Base-by-base conservation (phyloP, 2,113 vertebrate species). In the Podarcis raffonei region DNA sequence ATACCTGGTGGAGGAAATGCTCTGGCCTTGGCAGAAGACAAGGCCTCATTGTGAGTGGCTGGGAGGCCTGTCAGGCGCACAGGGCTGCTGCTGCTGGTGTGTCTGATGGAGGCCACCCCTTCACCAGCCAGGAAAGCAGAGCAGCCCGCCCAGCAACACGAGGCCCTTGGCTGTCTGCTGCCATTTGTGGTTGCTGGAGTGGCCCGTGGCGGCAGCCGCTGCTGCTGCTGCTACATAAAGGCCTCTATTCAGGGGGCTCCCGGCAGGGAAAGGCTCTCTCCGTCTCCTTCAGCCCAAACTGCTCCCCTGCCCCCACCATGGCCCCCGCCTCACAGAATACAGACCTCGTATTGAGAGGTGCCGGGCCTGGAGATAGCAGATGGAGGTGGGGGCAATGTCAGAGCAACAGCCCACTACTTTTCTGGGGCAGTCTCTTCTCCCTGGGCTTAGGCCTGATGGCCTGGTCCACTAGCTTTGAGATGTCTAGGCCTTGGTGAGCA, bases 171-270 rank as follows among this genome's bases (percentile, higher is more conserved):
- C 95, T 92, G 0, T 90, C 92, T 5, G 90, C 92, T 87, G 92
- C 92, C 74, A 22, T 77, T 79, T 94, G 94, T 85, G 95, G 96
- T 90, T 88, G 18, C 88, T 89, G 66, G 93, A 81, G 91, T 1
- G 91, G 92, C 94, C 89, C 4, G 2, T 66, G 90, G 93, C 90
- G 80, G 92, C 84, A 65, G 92, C 87, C 66, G 87, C 65, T 86
- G 91, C 89, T 92, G 25, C 88, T 8, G 57, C 88, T 92, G 22
- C 89, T 7, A 66, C 92, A 96, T 94, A 94, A 97, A 95, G 96
- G 91, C 80, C 0, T 92, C 95, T 91, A 92, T 96, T 96, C 94
- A 97, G 94, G 91, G 78, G 90, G 77, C 89, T 0, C 5, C 0
- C 82, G 48, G 42, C 86, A 89, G 94, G 85, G 89, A 75, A 89